Conservation (phyloP, 2,888 invertebrate species). For the Perizoma flavofasciatum region DNA sequence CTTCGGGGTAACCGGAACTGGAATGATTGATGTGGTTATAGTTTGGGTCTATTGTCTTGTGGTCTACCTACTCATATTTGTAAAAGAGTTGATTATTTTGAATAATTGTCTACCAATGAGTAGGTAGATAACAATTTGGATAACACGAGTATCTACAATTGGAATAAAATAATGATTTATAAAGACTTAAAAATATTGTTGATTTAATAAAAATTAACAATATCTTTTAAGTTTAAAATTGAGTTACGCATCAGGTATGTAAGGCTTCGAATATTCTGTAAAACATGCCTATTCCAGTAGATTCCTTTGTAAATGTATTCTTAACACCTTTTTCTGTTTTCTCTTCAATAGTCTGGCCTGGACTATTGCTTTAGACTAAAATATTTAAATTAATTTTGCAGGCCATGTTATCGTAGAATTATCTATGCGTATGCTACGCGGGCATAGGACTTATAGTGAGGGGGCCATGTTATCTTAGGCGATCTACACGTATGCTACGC, state of each 20-base stretch:
- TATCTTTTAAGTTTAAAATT: no score
- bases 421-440: background rate
- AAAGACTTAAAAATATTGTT: no score
- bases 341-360: no score
- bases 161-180: background rate
- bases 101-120: background rate
- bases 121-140: background rate
- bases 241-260: no score
- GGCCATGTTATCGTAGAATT: background rate
- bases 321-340: no score
- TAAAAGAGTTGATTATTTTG: constrained; percentile 4
- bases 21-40: constrained; percentile 33
- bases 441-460: background rate
- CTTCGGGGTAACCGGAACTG: constrained; percentile 83
- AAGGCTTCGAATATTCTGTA: no score
- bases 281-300: no score
- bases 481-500: background rate
- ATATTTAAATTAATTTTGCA: background rate
- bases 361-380: no score
- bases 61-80: background rate
- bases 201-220: no score
- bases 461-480: background rate
- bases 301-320: no score
- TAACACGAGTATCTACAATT: no score
- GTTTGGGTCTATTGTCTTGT: constrained; percentile 12